A percentile compares a stretch with the other conserved stretches of the same genome.
These are phyloP conservation scores for Drosophila prostipennis DNA, from an alignment of 2,888 invertebrate genomes.

Conservation along the genomic window DNA sequence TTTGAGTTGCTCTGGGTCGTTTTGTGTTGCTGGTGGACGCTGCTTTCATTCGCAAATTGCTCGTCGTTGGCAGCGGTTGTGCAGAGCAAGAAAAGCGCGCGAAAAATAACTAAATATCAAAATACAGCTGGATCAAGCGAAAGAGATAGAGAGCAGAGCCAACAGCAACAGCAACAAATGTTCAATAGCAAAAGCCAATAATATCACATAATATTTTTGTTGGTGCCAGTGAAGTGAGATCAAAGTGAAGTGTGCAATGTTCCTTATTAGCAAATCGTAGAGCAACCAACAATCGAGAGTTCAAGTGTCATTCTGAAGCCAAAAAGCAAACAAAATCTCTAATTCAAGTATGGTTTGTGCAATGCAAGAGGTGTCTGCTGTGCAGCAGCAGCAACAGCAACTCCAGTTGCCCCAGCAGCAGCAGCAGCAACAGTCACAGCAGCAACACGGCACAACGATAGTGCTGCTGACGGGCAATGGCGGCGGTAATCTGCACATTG, in stretches of 20 bases:
- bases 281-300: slow-evolving; percentile 53
- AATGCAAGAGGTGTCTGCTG: slow-evolving; percentile 78
- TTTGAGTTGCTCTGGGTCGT: slow-evolving; percentile 20
- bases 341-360: slow-evolving; percentile 83
- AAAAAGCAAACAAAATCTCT: slow-evolving; percentile 64
- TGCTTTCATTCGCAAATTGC: slow-evolving; percentile 84
- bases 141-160: slow-evolving; percentile 35
- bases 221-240: slow-evolving; percentile 74
- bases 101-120: slow-evolving; percentile 21
- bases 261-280: slow-evolving; percentile 82
- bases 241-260: slow-evolving; percentile 77
- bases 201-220: slow-evolving; percentile 58
- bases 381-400: slow-evolving; percentile 65
- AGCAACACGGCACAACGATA: slow-evolving; percentile 77
- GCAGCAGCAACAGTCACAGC: slow-evolving; percentile 59
- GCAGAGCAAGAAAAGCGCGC: slow-evolving; percentile 39
- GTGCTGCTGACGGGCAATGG: slow-evolving; percentile 68
- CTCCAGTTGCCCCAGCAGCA: slow-evolving; percentile 65
- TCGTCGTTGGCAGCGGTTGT: slow-evolving; percentile 84
- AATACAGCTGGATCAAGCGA: slow-evolving; percentile 31
- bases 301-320: slow-evolving; percentile 81
- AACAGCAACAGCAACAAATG: slow-evolving; percentile 51
- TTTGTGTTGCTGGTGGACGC: slow-evolving; percentile 47
- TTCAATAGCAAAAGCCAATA: slow-evolving; percentile 44
- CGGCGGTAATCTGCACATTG: slow-evolving; percentile 61